Evolutionary conservation across 2,888 invertebrate species (phyloP), one percentile per base, ranked within the genome.

Genomic region (Meganola albula): DNA sequence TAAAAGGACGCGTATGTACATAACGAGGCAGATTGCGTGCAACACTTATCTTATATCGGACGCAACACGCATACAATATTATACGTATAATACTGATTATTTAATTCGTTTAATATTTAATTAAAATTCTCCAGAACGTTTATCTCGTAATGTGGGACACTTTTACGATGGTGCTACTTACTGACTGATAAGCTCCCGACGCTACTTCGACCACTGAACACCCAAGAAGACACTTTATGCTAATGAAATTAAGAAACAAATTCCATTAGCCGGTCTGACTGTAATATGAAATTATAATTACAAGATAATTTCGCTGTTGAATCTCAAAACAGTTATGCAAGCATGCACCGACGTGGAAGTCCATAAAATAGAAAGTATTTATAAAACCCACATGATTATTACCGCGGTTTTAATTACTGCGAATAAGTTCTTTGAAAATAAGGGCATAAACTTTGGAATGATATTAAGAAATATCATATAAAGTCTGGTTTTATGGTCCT

Each of bases 41-140:
- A 63, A 51, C 57, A 54, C 69, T 75, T 80, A 69, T 48, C 43
- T 42, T 55, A 53, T 64, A 75, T 78, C 76, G 61, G 61, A 68
- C 65, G 63, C 72, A 63, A 70, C 79, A 82, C 74, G 74, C 76
- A 79, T 72, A 77, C 78, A 74, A 75, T 79, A 80, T 74, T 74
- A 76, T 76, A 80, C 65, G 68, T 77, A 79, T 84, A 84, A 85
- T 84, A 85, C 85, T 84, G 85, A 85, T 84, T 78, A 82, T 85
- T 84, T 78, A 78, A 84, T 84, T 84, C 82, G 54, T 80, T 84
- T 84, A 82, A 84, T 84, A 83, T 85, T 84, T 84, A 83, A 85
- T 85, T 84, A 82, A 85, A 82, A 83, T 83, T 82, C 83, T 73
- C 76, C 68, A 70, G 74, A 80, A 72, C 74, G 74, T 75, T 85